These are phyloP conservation scores for Chloroceryle aenea DNA, from an alignment of 2,113 vertebrate genomes.

Conservation along the genomic window DNA sequence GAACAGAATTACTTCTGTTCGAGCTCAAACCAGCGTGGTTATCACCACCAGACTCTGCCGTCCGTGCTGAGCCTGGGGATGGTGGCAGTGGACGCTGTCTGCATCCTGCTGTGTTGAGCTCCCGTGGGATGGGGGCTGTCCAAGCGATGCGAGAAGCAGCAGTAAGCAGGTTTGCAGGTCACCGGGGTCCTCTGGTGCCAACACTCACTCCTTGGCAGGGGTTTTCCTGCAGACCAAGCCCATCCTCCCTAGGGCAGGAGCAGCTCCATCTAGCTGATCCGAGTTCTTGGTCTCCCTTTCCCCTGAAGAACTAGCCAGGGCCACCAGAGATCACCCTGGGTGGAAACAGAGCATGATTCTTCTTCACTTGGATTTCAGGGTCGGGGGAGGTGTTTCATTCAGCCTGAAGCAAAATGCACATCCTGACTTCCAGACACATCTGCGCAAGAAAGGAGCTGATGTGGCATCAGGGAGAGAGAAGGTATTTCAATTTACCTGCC, in stretches of 20 bases:
- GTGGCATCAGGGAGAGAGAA: not conserved
- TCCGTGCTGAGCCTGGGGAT: too few species aligned
- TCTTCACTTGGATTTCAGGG: not conserved
- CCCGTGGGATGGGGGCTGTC: too few species aligned
- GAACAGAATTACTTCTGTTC: too few species aligned
- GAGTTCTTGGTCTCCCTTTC: not conserved
- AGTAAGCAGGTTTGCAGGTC: not conserved
- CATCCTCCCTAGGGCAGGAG: not conserved
- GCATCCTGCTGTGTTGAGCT: rapidly evolving
- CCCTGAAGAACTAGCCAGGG: not conserved
- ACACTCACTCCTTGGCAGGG: not conserved
- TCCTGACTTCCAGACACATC: not conserved
- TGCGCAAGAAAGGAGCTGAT: not conserved
- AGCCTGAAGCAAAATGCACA: rapidly evolving
- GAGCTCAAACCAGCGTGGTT: too few species aligned
- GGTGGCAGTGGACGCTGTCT: not conserved
- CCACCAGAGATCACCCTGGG: not conserved
- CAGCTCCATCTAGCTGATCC: rapidly evolving
- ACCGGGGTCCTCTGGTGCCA: not conserved
- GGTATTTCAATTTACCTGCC: not conserved
- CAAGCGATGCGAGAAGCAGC: rapidly evolving
- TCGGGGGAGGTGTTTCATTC: not conserved
- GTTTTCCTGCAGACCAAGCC: not conserved
- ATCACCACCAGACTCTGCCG: rapidly evolving
- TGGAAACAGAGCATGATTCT: not conserved